Evolutionary conservation across 2,797 vertebrate species (phyloP).

Genomic region (Percopsis omiscomaycus): DNA sequence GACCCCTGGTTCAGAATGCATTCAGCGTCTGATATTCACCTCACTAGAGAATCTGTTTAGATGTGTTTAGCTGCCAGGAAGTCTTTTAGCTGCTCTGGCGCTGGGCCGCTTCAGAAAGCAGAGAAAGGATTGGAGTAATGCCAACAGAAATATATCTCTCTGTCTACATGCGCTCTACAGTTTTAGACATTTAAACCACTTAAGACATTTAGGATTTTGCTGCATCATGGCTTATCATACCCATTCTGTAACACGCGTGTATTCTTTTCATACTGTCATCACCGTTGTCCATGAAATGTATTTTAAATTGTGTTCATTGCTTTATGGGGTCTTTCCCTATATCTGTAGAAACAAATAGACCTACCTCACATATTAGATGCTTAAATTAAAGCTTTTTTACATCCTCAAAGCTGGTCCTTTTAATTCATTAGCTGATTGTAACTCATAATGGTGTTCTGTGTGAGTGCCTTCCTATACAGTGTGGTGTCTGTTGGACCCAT

Average conservation of each 20-base stretch:
- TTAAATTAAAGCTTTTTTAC: too few relatives aligned
- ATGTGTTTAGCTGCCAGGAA: constrained; percentile 68
- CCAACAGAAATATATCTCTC: constrained; percentile 57
- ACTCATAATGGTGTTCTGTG: not conserved
- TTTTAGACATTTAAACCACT: constrained; percentile 47
- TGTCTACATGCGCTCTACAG: constrained; percentile 55
- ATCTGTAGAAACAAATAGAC: too few relatives aligned
- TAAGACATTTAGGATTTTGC: constrained; percentile 32
- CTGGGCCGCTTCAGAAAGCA: constrained; percentile 40
- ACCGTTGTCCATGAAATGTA: too few relatives aligned
- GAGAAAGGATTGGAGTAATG: constrained; percentile 53
- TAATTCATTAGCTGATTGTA: not conserved
- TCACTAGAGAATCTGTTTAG: constrained; percentile 57
- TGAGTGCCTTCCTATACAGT: not conserved
- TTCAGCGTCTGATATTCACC: constrained; percentile 53
- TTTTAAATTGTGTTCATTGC: too few relatives aligned
- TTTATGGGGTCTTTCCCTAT: too few relatives aligned
- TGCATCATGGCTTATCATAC: constrained; percentile 31
- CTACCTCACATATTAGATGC: too few relatives aligned
- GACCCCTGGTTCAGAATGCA: constrained; percentile 60
- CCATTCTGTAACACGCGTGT: not conserved
- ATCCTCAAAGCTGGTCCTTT: constrained; percentile 11
- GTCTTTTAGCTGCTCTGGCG: constrained; percentile 65
- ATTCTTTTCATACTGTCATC: too few relatives aligned
- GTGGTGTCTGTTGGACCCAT: constrained; percentile 1